Evolutionary conservation across 2,113 vertebrate species (phyloP).

Genomic region (Osmerus mordax): DNA sequence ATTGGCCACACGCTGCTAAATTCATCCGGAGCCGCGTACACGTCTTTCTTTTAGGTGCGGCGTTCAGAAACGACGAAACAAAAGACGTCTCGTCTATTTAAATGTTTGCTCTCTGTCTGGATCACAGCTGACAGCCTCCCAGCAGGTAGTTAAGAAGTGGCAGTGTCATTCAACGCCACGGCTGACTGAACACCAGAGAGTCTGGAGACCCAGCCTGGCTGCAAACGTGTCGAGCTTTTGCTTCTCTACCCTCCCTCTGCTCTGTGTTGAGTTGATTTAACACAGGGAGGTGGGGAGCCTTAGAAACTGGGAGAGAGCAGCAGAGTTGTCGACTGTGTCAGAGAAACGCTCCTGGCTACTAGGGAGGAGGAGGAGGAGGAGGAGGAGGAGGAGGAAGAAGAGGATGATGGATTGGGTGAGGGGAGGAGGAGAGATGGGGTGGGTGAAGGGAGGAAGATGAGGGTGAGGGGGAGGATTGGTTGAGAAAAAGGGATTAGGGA

Average conservation of each 20-base stretch:
- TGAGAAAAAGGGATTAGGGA: background rate
- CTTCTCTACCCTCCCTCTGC: constrained; percentile 40
- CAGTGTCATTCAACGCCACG: constrained; percentile 26
- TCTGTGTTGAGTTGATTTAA: constrained; percentile 43
- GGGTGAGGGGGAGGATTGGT: background rate
- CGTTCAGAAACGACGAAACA: too few species aligned
- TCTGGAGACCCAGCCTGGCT: constrained; percentile 7
- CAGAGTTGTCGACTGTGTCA: constrained; percentile 30
- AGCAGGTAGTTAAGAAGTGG: background rate
- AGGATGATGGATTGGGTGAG: background rate
- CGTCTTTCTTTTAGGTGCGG: background rate
- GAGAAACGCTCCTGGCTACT: constrained; percentile 17
- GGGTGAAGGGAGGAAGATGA: background rate
- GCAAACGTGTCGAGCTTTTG: constrained; percentile 28
- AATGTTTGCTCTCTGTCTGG: too few species aligned
- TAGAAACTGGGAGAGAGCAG: constrained; percentile 35
- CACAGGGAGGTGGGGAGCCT: constrained; percentile 23
- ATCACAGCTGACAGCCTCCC: too few species aligned
- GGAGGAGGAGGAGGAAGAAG: background rate
- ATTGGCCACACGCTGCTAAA: constrained; percentile 27
- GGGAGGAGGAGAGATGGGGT: too few species aligned
- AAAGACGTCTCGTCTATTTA: too few species aligned
- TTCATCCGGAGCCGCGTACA: background rate
- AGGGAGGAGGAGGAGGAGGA: constrained; percentile 9
- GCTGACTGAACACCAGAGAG: constrained; percentile 32